A percentile compares a stretch with the other conserved stretches of the same genome.
phyloP scores from a whole-genome alignment of 2,797 vertebrate species.

The Delichon dasypus region DNA sequence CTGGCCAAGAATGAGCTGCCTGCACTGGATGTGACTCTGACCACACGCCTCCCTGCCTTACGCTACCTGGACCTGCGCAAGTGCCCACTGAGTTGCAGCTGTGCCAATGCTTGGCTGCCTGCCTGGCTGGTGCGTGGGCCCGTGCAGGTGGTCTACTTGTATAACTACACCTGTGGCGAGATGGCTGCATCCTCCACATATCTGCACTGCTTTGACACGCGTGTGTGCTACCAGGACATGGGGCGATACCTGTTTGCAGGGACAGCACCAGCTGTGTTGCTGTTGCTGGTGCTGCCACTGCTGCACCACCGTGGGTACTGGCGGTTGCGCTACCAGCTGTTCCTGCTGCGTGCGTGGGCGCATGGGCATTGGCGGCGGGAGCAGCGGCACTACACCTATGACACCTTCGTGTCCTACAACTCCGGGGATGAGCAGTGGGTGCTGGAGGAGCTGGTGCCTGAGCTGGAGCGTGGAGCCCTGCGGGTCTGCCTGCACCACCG shows the following conservation, averaged over 20 bases:
- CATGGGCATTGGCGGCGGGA: neutral
- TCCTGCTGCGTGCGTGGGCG: neutral
- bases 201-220: neutral
- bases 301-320: neutral
- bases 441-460: neutral
- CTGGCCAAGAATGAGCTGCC: conserved; percentile 83
- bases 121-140: conserved; percentile 66
- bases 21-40: conserved; percentile 49
- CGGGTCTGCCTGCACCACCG: conserved; percentile 3
- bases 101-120: conserved; percentile 79
- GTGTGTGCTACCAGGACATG: neutral
- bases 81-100: conserved; percentile 83
- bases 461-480: neutral
- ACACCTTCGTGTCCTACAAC: neutral
- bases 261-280: neutral
- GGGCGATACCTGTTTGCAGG: neutral
- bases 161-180: neutral
- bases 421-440: neutral
- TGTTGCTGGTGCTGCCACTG: neutral
- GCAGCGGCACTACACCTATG: neutral
- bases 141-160: neutral
- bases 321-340: neutral
- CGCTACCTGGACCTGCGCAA: conserved; percentile 82
- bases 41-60: conserved; percentile 60
- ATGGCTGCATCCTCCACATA: rapidly evolving